Conservation (phyloP, 2,113 vertebrate genomes). For the Todiramphus chloris region DNA sequence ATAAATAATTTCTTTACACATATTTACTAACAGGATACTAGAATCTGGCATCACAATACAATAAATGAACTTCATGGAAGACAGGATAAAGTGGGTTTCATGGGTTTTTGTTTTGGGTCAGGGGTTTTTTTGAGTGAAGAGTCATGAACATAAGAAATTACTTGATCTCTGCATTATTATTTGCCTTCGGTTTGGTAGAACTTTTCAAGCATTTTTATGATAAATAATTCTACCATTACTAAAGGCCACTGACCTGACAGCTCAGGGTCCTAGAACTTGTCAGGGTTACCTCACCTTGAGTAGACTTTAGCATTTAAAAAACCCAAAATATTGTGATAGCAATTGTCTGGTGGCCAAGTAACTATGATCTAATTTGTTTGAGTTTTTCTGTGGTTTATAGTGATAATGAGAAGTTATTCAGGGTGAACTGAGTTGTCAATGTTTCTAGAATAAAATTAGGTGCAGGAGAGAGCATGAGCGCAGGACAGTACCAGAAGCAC, state of each 20-base stretch:
- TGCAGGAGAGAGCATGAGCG: fast-evolving
- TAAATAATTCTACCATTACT: background rate
- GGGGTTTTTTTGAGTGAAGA: background rate
- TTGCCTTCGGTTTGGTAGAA: background rate
- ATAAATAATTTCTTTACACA: background rate
- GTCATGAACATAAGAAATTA: background rate
- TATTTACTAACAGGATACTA: background rate
- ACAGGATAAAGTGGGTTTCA: background rate
- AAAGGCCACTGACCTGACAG: background rate
- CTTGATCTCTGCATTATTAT: background rate
- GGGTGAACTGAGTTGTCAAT: background rate
- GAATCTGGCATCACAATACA: background rate
- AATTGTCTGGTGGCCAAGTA: background rate
- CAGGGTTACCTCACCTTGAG: background rate
- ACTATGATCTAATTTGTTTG: background rate
- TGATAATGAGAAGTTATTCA: background rate
- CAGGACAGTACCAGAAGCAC: background rate
- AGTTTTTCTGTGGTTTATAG: background rate
- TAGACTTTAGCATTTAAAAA: background rate
- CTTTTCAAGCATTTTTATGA: background rate
- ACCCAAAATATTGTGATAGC: background rate
- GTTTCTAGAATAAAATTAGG: background rate
- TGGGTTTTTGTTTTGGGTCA: background rate
- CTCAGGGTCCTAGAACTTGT: background rate
- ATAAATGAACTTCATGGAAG: background rate